Percentiles rank a stretch among this genome's conserved stretches.
These are phyloP conservation scores for Propithecus perrieri DNA, from an alignment of 2,797 vertebrate species.

Conservation along the genomic window DNA sequence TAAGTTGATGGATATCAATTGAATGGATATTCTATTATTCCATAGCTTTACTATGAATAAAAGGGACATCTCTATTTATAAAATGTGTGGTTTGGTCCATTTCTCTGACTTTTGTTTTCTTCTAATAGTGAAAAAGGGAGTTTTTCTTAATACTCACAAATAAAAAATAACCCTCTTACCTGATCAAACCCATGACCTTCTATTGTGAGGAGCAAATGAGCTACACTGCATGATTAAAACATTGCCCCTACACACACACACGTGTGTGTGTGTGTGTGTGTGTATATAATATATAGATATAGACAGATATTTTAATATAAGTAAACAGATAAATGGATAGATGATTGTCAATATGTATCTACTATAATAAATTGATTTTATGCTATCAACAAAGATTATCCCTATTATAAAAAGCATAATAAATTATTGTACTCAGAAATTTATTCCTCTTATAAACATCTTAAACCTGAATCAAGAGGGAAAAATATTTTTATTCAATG, in stretches of 20 bases:
- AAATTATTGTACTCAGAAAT: background rate
- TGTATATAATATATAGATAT: no score
- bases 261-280: no score
- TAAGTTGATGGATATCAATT: background rate
- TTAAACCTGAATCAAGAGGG: background rate
- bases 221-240: background rate
- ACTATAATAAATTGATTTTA: background rate
- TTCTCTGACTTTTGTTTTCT: background rate
- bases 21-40: background rate
- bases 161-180: background rate
- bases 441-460: background rate
- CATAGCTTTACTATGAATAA: background rate
- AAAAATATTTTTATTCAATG: background rate
- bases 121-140: background rate
- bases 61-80: background rate
- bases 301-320: background rate
- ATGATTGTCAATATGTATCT: background rate
- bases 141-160: background rate
- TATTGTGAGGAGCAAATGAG: background rate
- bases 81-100: background rate
- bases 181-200: background rate
- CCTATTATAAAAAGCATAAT: background rate
- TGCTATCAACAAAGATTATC: background rate
- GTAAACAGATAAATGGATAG: background rate
- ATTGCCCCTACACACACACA: rapidly evolving